Base-by-base conservation (phyloP, 2,888 invertebrate genomes). In the Caenorhabditis virilis region DNA sequence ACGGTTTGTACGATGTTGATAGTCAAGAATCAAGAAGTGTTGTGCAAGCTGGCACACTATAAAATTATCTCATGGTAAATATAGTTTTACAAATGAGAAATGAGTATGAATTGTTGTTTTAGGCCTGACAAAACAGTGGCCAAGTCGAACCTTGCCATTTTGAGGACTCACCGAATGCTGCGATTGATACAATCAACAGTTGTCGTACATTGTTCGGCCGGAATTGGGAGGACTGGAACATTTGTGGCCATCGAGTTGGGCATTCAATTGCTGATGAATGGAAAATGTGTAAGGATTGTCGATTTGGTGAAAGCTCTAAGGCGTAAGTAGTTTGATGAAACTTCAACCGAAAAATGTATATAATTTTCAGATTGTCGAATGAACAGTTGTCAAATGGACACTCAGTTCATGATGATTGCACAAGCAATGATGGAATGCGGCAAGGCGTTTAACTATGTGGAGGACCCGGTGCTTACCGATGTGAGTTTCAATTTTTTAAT, bases 151-250 rank as follows among this genome's bases (percentile, higher is more conserved):
- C n/a, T 59, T n/a, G 39, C 38, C 20, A 38, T 65, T 22, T 43
- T 65, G 1, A 47, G 56, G 13, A 50, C 52, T 13, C 52, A 42
- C 39, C 56, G 49, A 16, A 26, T 22, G 15, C 20, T 60, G 1
- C 51, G 65, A 18, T 50, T 42, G 33, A 42, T 50, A 18, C 47
- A 48, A 25, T 49, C 56, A n/a, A 57, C 69, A 15, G 58, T 68
- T 11, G 52, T 65, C 2, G 65, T 77, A 5, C 77, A 77, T 45
- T 77, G 77, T 50, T 69, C 72, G 9, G 76, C 77, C 3, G 77
- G 77, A n/a, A 72, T 77, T 33, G 76, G 76, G 1, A 41, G 76
- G 20, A 71, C 72, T 2, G 65, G 64, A 20, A 69, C 72, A 6
- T 66, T 72, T 46, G 50, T 54, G 7, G 68, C 65, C 6, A 48